These are phyloP conservation scores for Entomobrya multifasciata DNA, from an alignment of 2,888 invertebrate species.

Conservation along the genomic window DNA sequence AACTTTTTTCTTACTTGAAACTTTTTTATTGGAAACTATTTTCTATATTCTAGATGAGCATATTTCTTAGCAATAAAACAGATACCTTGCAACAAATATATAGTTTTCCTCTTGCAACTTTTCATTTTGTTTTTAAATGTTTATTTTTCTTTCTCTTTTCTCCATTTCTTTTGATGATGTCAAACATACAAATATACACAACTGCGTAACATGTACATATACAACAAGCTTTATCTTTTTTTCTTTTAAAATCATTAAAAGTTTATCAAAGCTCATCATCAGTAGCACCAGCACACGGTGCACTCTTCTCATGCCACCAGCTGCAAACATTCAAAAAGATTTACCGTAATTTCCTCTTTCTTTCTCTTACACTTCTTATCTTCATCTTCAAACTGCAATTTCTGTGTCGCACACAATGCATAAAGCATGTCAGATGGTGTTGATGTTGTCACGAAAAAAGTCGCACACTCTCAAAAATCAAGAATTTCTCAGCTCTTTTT, in stretches of 20 bases:
- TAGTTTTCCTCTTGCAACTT: background rate
- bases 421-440: constrained; percentile 65
- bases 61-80: constrained; percentile 26
- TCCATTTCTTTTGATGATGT: background rate
- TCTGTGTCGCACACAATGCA: constrained; percentile 26
- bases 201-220: too few species aligned
- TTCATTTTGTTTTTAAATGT: constrained; percentile 28
- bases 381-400: constrained; percentile 42
- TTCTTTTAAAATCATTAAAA: constrained; percentile 31
- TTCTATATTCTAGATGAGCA: background rate
- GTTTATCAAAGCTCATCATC: constrained; percentile 38
- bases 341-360: constrained; percentile 46
- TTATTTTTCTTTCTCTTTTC: too few species aligned
- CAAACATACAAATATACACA: background rate
- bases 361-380: background rate
- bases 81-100: too few species aligned
- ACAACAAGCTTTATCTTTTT: too few species aligned
- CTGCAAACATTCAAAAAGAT: constrained; percentile 38
- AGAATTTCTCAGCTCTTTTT: constrained; percentile 10
- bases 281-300: background rate
- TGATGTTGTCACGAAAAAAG: constrained; percentile 46
- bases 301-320: background rate
- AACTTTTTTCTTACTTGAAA: too few species aligned
- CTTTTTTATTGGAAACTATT: too few species aligned
- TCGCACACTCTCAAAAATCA: constrained; percentile 30